A percentile compares a stretch with the other conserved stretches of the same genome.
These are phyloP conservation scores for Butorides virescens DNA, from an alignment of 2,113 vertebrate genomes.

Conservation along the genomic window DNA sequence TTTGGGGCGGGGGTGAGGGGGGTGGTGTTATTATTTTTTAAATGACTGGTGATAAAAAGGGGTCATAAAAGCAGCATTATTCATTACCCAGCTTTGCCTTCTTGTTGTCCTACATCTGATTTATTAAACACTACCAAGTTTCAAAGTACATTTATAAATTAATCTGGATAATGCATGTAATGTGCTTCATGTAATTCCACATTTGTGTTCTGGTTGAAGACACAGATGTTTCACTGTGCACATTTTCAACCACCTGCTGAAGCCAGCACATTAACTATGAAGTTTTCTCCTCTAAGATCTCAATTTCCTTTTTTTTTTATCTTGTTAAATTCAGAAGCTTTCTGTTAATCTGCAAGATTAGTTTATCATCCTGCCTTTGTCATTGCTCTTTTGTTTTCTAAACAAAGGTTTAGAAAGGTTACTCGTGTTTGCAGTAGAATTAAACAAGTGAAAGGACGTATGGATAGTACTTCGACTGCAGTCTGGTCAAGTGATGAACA, in stretches of 20 bases:
- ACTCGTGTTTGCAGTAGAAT: not conserved
- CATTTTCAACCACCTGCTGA: not conserved
- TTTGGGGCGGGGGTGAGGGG: too few relatives aligned
- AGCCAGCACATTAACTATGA: not conserved
- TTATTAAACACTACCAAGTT: not conserved
- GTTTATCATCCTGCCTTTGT: conserved; percentile 1
- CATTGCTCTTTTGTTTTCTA: not conserved
- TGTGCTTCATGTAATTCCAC: not conserved
- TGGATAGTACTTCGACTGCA: not conserved
- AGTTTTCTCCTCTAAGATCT: not conserved
- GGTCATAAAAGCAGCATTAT: not conserved
- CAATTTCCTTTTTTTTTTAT: not conserved
- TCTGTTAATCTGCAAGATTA: not conserved
- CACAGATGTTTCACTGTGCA: not conserved
- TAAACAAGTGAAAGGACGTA: not conserved
- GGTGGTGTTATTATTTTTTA: not conserved
- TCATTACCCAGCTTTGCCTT: not conserved
- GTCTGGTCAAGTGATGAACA: not conserved
- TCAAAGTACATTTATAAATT: not conserved
- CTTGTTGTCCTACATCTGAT: not conserved
- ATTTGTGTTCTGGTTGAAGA: not conserved
- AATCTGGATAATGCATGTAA: not conserved
- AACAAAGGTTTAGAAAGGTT: conserved; percentile 4
- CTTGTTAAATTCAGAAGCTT: not conserved
- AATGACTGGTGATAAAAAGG: not conserved